These are phyloP conservation scores for Melanocharis versteri DNA, from an alignment of 2,113 vertebrate genomes.

Conservation along the genomic window DNA sequence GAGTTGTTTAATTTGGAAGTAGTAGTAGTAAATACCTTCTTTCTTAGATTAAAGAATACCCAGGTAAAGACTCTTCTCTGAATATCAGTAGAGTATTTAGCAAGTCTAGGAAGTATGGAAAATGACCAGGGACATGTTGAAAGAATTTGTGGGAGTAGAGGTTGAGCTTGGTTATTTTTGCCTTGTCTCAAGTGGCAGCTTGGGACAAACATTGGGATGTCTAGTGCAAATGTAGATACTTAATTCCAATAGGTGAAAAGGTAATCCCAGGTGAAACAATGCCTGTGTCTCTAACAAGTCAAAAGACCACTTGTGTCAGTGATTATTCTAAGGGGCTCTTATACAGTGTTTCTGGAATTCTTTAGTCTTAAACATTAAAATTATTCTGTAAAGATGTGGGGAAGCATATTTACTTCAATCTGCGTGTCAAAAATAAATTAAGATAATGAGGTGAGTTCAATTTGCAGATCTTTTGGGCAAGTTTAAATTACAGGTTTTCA, in stretches of 20 bases:
- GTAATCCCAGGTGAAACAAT: neutral
- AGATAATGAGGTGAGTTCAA: neutral
- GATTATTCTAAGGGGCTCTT: neutral
- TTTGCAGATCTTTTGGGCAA: neutral
- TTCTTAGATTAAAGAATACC: neutral
- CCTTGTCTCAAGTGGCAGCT: neutral
- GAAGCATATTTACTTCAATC: neutral
- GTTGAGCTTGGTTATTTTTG: neutral
- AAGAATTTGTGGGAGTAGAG: neutral
- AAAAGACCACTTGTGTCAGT: neutral
- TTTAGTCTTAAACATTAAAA: neutral
- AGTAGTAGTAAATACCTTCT: neutral
- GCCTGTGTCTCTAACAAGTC: neutral
- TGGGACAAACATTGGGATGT: neutral
- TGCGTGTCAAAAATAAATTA: neutral
- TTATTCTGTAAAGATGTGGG: neutral
- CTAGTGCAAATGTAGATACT: neutral
- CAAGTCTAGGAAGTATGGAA: neutral
- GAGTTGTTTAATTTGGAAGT: neutral
- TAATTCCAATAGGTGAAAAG: neutral
- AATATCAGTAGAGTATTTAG: neutral
- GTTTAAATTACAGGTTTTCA: neutral
- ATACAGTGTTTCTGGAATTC: neutral
- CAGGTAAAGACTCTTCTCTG: neutral
- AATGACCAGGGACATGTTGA: neutral